Evolutionary conservation across 1,140 invertebrate genomes (phyloP).

Genomic region (Ips typographus): DNA sequence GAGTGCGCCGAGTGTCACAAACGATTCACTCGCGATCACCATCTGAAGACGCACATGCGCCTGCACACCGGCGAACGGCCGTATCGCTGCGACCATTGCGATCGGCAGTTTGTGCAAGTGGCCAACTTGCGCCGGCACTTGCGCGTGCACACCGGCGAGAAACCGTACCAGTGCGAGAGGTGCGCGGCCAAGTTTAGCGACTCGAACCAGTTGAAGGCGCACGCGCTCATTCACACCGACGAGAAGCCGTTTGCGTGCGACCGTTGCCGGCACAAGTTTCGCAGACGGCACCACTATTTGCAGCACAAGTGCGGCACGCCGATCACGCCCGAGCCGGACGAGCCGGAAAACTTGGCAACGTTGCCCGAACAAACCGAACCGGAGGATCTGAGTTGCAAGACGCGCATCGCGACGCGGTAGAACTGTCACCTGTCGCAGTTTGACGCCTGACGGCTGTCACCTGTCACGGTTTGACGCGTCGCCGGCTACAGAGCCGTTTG

Average conservation of each 20-base stretch:
- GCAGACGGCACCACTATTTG: constrained; percentile 79
- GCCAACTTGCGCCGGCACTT: constrained; percentile 91
- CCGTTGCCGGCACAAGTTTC: constrained; percentile 73
- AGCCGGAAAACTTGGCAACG: constrained; percentile 47
- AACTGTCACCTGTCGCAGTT: too few species aligned
- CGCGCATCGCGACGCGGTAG: too few species aligned
- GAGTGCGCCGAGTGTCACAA: constrained; percentile 93
- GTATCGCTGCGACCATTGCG: constrained; percentile 88
- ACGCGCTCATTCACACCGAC: constrained; percentile 84
- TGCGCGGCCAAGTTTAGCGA: constrained; percentile 91
- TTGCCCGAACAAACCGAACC: constrained; percentile 85
- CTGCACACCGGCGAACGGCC: constrained; percentile 93
- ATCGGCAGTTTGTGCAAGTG: constrained; percentile 90
- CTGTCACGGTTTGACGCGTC: too few species aligned
- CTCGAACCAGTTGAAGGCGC: constrained; percentile 91
- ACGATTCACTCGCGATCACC: constrained; percentile 94
- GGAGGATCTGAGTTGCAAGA: constrained; percentile 80
- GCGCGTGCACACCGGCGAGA: constrained; percentile 93
- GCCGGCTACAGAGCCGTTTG: too few species aligned
- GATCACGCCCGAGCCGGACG: constrained; percentile 38
- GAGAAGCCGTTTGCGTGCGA: constrained; percentile 86
- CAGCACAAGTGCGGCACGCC: constrained; percentile 75
- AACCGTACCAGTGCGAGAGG: constrained; percentile 88
- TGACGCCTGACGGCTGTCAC: too few species aligned
- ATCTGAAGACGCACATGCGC: constrained; percentile 90